Base-by-base conservation (phyloP, 2,113 vertebrate genomes). In the Pteruthius melanotis region DNA sequence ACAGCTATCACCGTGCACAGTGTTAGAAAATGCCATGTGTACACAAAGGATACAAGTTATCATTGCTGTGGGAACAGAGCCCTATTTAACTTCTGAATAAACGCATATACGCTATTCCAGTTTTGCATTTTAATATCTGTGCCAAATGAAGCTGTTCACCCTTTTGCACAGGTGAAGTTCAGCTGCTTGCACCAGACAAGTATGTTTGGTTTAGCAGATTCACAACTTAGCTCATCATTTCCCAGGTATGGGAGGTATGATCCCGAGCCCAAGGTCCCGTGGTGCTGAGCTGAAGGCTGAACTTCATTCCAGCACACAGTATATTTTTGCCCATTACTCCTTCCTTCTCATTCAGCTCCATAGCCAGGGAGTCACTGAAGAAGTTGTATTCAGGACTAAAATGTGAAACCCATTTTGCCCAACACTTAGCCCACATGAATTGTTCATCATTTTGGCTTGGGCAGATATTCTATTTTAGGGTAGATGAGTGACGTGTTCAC, bases 1-100 rank as follows among this genome's bases (percentile, higher is more conserved):
- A 84, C 85, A 92, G 69, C 83, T 95, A 95, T 94, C 93, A 75
- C 50, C 89, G 75, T 16, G 47, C 87, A 89, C 35, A 49, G 26
- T 45, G 63, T 85, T 90, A 80, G 87, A 90, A 95, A 91, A 83
- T 53, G 47, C 44, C 52, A 6, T 45, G 40, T 75, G 37, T 81
- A 87, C 69, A 84, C 77, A 94, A 87, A 94, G 68, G 89, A 57
- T 72, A 57, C 57, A 72, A 90, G 71, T 91, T 92, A 83, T 42
- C 49, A 40, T 75, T 94, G 63, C 83, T 91, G 50, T 84, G 86
- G 92, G 95, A 96, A 61, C 71, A 89, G 27, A 72, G 63, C 49
- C 40, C 13, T 85, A 60, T 87, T 82, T 85, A 89, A 78, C 33
- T 75, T 83, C 52, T 80, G 53, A 89, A 65, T 93, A 94, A 77